Conservation (phyloP, 2,113 vertebrate species). For the Corvus hawaiiensis region DNA sequence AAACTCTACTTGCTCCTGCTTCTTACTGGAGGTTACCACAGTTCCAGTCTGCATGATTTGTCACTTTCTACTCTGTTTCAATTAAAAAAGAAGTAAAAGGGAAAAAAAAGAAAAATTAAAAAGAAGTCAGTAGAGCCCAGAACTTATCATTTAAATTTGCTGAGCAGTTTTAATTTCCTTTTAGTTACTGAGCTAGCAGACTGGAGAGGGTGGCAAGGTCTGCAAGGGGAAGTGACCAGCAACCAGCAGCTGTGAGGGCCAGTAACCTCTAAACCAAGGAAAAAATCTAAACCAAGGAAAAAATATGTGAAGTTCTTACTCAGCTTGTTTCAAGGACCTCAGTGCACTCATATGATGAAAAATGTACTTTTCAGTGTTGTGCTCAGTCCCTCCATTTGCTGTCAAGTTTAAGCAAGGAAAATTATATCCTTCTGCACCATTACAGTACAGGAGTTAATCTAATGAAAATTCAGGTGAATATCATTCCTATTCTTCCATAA, state of each 20-base stretch:
- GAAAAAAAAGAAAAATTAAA: not conserved
- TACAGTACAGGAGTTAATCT: not conserved
- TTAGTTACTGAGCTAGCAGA: not conserved
- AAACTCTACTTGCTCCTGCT: not conserved
- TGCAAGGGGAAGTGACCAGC: not conserved
- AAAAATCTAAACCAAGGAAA: not conserved
- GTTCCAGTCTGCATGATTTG: not conserved
- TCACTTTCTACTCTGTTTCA: not conserved
- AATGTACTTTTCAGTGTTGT: not conserved
- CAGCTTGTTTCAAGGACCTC: conserved; percentile 2
- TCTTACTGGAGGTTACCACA: not conserved
- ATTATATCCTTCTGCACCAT: not conserved
- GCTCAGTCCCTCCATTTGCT: not conserved
- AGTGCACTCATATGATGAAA: not conserved
- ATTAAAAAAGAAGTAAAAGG: not conserved
- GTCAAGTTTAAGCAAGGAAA: not conserved
- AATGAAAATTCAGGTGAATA: not conserved
- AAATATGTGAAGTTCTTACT: not conserved
- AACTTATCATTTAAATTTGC: not conserved
- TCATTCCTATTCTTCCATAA: not conserved
- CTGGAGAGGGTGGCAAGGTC: not conserved
- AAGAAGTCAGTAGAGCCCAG: not conserved
- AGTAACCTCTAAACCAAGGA: not conserved
- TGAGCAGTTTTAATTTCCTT: not conserved
- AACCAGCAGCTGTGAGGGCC: not conserved